Conservation (phyloP, 1,140 invertebrate genomes). For the Saxidomus purpurata region DNA sequence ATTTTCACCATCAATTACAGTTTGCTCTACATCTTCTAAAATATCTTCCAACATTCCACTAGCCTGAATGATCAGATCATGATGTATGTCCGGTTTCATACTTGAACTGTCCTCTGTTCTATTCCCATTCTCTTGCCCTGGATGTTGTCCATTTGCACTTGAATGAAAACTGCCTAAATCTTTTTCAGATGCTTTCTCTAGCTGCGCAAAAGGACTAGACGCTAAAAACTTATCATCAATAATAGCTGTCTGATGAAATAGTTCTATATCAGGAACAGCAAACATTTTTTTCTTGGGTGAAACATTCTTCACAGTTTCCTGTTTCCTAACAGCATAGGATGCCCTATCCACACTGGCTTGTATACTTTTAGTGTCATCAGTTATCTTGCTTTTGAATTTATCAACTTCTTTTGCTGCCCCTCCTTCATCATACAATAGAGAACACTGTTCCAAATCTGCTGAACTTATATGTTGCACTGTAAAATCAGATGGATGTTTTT, state of each 20-base stretch:
- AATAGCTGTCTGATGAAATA: conserved; percentile 1
- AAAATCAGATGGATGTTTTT: no score
- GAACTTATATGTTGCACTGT: no score
- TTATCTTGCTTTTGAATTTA: no score
- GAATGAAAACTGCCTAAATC: no score
- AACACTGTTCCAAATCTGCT: no score
- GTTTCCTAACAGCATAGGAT: neutral
- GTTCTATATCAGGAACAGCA: neutral
- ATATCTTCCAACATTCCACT: neutral
- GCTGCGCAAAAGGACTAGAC: neutral
- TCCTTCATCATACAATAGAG: no score
- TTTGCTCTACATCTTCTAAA: neutral
- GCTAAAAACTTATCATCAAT: conserved; percentile 5
- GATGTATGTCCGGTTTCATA: neutral
- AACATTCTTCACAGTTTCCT: neutral
- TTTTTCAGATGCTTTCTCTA: neutral
- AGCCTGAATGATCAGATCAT: neutral
- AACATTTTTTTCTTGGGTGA: neutral
- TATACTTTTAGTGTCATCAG: neutral
- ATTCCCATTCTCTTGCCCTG: neutral
- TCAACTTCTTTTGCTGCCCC: no score
- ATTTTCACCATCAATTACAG: neutral
- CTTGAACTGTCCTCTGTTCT: neutral
- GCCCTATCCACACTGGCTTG: neutral
- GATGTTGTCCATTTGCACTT: neutral